Percentiles rank a stretch among this genome's conserved stretches.
Evolutionary conservation across 2,113 vertebrate genomes (phyloP).

Genomic region (Tetraodon nigroviridis): DNA sequence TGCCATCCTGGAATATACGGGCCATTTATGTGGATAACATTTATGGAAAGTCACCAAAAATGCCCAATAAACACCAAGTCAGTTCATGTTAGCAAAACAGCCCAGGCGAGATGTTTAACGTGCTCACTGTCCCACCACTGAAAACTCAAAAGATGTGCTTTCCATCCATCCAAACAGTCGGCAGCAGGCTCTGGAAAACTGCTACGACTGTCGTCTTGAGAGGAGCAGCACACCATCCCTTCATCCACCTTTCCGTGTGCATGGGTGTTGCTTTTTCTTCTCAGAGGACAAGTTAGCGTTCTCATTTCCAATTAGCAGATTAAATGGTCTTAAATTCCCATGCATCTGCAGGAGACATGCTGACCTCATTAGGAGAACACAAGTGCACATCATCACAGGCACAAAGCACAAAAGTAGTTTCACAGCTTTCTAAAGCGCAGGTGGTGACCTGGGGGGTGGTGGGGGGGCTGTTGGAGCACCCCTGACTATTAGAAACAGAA

Average conservation of each 20-base stretch:
- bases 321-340: conserved; percentile 57
- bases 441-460: conserved; percentile 14
- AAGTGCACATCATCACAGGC: conserved; percentile 15
- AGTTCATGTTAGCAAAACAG: conserved; percentile 3
- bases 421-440: conserved; percentile 32
- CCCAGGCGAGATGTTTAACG: not conserved
- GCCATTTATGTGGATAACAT: too few relatives aligned
- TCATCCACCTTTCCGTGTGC: conserved; percentile 8
- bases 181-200: conserved; percentile 10
- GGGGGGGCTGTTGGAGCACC: not conserved
- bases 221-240: conserved; percentile 1
- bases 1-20: not conserved
- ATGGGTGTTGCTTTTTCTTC: not conserved
- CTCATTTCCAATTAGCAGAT: conserved; percentile 55
- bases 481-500: conserved; percentile 9
- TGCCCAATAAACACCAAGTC: not conserved
- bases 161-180: conserved; percentile 2
- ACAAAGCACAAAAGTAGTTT: conserved; percentile 31
- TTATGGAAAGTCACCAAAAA: too few relatives aligned
- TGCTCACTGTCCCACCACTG: not conserved
- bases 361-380: conserved; percentile 47
- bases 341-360: conserved; percentile 39
- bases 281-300: conserved; percentile 20
- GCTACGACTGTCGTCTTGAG: conserved; percentile 6
- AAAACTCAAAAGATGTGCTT: not conserved